Evolutionary conservation across 2,888 invertebrate genomes (phyloP).

Genomic region (Polydrusus tereticollis): DNA sequence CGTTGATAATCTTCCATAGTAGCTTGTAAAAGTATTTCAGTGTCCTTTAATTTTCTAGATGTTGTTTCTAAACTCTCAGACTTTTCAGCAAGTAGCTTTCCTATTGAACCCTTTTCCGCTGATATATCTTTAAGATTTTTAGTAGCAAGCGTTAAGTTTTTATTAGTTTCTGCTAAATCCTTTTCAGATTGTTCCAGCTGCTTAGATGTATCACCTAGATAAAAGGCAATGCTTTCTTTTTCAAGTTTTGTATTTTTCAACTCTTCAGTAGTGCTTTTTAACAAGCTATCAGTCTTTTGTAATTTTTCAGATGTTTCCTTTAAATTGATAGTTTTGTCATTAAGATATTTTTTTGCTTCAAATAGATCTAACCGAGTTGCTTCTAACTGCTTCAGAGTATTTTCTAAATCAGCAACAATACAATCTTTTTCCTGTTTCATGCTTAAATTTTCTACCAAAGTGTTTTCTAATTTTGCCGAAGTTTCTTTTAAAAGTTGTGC

Average conservation of each 20-base stretch:
- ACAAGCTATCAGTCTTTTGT: too few species aligned
- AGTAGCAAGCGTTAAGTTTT: neutral
- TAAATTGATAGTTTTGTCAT: neutral
- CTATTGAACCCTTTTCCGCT: neutral
- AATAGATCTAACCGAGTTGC: neutral
- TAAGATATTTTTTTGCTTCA: neutral
- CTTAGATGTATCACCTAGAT: neutral
- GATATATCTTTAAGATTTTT: neutral
- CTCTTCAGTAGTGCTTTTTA: neutral
- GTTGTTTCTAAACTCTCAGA: too few species aligned
- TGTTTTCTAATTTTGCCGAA: neutral
- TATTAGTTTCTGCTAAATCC: neutral
- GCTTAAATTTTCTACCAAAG: neutral
- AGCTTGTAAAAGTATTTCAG: too few species aligned
- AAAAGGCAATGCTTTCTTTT: neutral
- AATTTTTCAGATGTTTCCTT: neutral
- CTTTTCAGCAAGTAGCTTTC: too few species aligned
- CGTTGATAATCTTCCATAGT: neutral
- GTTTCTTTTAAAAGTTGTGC: too few species aligned
- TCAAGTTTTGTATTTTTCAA: constrained; percentile 5
- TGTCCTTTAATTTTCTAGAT: too few species aligned
- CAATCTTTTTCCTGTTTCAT: constrained; percentile 1
- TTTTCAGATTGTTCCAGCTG: neutral
- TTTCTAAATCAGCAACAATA: neutral
- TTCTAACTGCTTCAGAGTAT: neutral